Base-by-base conservation (phyloP, 2,888 invertebrate species). In the Melanophora roralis region DNA sequence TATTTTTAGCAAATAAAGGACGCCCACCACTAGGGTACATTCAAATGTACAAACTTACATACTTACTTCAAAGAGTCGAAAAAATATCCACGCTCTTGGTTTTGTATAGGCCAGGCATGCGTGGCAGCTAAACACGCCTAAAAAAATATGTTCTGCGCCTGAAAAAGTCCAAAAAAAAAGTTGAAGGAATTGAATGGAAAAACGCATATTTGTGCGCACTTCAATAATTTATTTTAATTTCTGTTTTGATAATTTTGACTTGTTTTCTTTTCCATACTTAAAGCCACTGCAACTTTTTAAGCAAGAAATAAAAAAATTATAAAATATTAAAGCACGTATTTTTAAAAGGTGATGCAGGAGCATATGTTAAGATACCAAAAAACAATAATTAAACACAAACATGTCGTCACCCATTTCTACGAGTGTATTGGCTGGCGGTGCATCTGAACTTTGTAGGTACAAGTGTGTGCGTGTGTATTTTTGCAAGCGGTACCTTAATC, bases 1-100 rank as follows among this genome's bases (percentile, higher is more conserved):
- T 80, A 80, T 80, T 80, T 80, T 80, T 80, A 80, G 76, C 79
- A 80, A 80, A 80, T 80, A 80, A 72, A 72, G 49, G 72, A 80
- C 79, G 79, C 79, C 79, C 79, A 80, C 79, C 67, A 76, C 45
- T 67, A 55, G 49, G 71, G 36, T 57, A 43, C 67, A 59, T 72
- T 32, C 53, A 67, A 72, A 72, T 60, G 36, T 32, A 57, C 65
- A 65, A n/a, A 32, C 57, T 23, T 32, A 65, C 55, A 47, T 23
- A 64, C 64, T 36, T 19, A 49, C 40, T 51, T 49, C 16, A 43
- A 8, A 21, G 21, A 57, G 32, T 57, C 27, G 40, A 21, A 21
- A 27, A 62, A 36, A 45, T 36, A 55, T 49, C 57, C 71, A 72
- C 36, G 34, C 73, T 32, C 38, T 45, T 49, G 38, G 51, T 74